Base-by-base conservation (phyloP, 2,888 invertebrate genomes). In the Cheilosia vulpina region DNA sequence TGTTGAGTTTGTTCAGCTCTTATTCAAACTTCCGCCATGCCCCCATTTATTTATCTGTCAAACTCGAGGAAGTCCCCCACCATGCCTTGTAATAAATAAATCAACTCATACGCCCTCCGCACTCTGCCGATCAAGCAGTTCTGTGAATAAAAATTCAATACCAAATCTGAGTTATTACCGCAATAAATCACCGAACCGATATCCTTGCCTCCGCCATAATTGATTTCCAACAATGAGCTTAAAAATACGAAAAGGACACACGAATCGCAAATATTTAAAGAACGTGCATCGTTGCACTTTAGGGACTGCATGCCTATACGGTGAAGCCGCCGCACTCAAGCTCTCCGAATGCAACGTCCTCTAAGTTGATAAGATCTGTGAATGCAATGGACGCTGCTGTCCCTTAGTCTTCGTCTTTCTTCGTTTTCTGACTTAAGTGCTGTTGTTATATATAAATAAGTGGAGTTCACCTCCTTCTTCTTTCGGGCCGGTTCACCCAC, bases 131-230 rank as follows among this genome's bases (percentile, higher is more conserved):
- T 60, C 38, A 43, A 47, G 45, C 43, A 21, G 27, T 17, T n/a
- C 69, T 75, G 83, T 84, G 75, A 79, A 84, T 84, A 75, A 84
- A 84, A 84, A 84, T 84, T 84, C 83, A 84, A 79, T 75, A 84
- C 57, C 66, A 65, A 69, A 79, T 79, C 65, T 84, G 79, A 84
- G 83, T 84, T 84, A 84, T 79, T 79, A 38, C 83, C 79, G 27
- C 65, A 75, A 84, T 84, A 84, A 84, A 84, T 84, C 83, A 84
- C 27, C n/a, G 63, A 58, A 75, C 65, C 78, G 83, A 83, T 83
- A 73, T 79, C 68, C 79, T 62, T 19, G 38, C 63, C 58, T 31
- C 60, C 38, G 11, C 38, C 27, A 53, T 76, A 79, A 84, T 79
- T 65, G 52, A 75, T 79, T 84, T 75, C 43, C 3, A 58, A 65